Conservation (phyloP, 2,888 invertebrate species). For the Parapristionchus giblindavisi region DNA sequence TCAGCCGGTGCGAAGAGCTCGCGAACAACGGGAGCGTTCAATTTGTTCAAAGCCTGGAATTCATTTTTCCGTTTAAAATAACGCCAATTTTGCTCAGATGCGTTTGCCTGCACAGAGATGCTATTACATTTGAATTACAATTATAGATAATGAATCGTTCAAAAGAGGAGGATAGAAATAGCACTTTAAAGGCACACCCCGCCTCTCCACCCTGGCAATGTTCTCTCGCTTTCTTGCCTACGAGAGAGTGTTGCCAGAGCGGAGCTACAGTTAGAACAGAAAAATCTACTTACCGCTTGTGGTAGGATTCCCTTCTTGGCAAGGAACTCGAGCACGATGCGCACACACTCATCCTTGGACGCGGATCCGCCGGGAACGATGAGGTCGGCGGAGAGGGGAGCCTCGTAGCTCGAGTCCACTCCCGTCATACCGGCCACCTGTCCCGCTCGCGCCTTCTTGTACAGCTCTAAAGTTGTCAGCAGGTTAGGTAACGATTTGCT, state of each 20-base stretch:
- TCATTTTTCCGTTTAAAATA: no score
- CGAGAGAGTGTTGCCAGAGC: no score
- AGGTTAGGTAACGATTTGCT: no score
- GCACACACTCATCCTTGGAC: conserved; percentile 80
- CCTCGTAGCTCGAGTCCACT: conserved; percentile 86
- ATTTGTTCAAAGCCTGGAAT: background rate
- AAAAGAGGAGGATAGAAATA: no score
- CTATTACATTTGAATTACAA: no score
- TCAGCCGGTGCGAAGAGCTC: conserved; percentile 48
- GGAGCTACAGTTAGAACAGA: no score
- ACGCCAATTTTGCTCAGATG: background rate
- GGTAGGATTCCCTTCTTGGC: conserved; percentile 75
- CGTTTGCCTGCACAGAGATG: no score
- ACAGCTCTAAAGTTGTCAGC: no score
- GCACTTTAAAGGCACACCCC: no score
- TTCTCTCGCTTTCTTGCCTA: no score
- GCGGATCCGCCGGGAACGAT: background rate
- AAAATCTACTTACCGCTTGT: conserved; percentile 46
- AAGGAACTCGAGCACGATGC: conserved; percentile 84
- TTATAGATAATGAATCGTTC: background rate
- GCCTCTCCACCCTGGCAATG: no score
- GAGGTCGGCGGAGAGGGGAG: conserved; percentile 47
- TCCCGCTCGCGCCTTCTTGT: conserved; percentile 95
- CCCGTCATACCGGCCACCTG: conserved; percentile 86
- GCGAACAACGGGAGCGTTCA: conserved; percentile 40